phyloP scores from a whole-genome alignment of 2,797 vertebrate species.

The Monodelphis domestica region DNA sequence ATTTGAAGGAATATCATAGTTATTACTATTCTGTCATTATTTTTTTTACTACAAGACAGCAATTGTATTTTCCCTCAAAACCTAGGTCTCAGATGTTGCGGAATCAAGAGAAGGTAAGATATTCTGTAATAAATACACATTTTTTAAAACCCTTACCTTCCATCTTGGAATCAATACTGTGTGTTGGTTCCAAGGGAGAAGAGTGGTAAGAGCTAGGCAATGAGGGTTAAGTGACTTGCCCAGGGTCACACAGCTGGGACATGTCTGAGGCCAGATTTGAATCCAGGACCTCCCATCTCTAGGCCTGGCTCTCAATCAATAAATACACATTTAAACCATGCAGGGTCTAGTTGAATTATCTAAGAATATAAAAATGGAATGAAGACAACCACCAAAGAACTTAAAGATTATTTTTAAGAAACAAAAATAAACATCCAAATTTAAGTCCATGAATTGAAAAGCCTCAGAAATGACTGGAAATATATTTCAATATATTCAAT shows the following conservation, averaged over 20 bases:
- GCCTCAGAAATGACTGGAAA: too few relatives aligned
- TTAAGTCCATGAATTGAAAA: background rate
- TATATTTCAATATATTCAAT: too few relatives aligned
- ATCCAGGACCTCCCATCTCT: too few relatives aligned
- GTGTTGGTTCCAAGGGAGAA: too few relatives aligned
- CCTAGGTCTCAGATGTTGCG: background rate
- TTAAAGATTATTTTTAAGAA: background rate
- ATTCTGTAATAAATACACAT: background rate
- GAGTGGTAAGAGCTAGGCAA: too few relatives aligned
- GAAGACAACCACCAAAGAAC: background rate
- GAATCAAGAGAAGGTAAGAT: conserved; percentile 35
- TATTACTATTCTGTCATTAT: background rate
- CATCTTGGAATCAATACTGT: too few relatives aligned
- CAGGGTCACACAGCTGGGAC: too few relatives aligned
- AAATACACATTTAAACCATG: background rate
- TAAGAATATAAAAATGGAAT: background rate
- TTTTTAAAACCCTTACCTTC: too few relatives aligned
- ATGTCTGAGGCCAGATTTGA: too few relatives aligned
- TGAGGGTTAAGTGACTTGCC: too few relatives aligned
- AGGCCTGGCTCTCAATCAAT: too few relatives aligned
- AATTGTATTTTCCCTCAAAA: background rate
- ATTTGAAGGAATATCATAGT: background rate
- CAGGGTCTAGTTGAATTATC: background rate
- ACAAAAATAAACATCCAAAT: background rate
- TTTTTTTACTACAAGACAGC: conserved; percentile 3